These are phyloP conservation scores for Lithosia quadra DNA, from an alignment of 2,888 invertebrate genomes.

Conservation along the genomic window DNA sequence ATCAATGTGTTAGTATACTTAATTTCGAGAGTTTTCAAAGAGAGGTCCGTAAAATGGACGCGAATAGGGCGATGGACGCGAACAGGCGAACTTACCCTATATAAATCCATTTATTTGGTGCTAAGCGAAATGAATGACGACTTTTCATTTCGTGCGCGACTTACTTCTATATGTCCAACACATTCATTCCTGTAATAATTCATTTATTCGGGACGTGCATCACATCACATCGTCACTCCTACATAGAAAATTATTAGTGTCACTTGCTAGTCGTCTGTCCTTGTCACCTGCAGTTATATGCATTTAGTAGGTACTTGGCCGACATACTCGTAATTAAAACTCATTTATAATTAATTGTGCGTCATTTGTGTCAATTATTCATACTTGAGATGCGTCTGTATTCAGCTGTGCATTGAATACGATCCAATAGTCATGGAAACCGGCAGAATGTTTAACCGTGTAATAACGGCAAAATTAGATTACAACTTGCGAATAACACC, in stretches of 20 bases:
- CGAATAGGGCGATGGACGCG: too few relatives aligned
- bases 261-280: constrained; percentile 54
- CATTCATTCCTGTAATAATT: constrained; percentile 31
- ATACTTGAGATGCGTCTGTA: constrained; percentile 36
- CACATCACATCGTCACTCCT: constrained; percentile 33
- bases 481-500: too few relatives aligned
- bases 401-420: constrained; percentile 21
- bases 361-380: constrained; percentile 48
- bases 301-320: constrained; percentile 57
- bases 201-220: constrained; percentile 34
- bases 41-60: too few relatives aligned
- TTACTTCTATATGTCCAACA: constrained; percentile 25
- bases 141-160: constrained; percentile 8
- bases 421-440: not conserved
- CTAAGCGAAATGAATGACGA: not conserved
- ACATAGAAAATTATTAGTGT: constrained; percentile 50
- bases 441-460: too few relatives aligned
- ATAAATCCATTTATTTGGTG: constrained; percentile 3
- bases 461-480: not conserved
- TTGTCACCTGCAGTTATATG: constrained; percentile 59
- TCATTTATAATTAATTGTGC: constrained; percentile 55
- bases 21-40: too few relatives aligned
- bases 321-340: constrained; percentile 58
- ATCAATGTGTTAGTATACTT: too few relatives aligned
- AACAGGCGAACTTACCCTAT: too few relatives aligned